These are phyloP conservation scores for Taurulus bubalis DNA, from an alignment of 2,113 vertebrate genomes.

Conservation along the genomic window DNA sequence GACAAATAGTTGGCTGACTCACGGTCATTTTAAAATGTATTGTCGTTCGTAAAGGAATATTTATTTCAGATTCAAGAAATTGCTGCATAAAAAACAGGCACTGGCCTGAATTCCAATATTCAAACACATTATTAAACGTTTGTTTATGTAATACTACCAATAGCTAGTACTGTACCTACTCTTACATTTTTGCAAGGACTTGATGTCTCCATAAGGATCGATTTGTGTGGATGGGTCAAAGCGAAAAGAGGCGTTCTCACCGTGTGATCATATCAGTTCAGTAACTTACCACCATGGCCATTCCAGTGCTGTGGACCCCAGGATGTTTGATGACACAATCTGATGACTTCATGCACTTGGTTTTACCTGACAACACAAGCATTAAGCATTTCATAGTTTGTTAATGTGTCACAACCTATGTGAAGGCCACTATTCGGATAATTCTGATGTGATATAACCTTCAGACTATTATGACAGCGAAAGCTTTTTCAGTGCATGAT, in stretches of 20 bases:
- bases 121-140: not conserved
- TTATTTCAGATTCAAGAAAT: not conserved
- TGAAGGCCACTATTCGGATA: not conserved
- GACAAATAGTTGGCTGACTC: not conserved
- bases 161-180: not conserved
- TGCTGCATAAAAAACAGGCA: not conserved
- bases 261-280: not conserved
- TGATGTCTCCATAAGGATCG: not conserved
- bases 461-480: not conserved
- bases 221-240: not conserved
- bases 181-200: not conserved
- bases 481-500: not conserved
- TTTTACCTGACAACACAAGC: conserved; percentile 89
- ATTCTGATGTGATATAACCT: not conserved
- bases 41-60: no score
- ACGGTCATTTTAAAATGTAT: not conserved
- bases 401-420: not conserved
- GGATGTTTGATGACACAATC: conserved; percentile 98
- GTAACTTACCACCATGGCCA: conserved; percentile 97
- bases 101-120: not conserved
- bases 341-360: conserved; percentile 99
- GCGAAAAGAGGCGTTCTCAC: not conserved
- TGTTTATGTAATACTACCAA: not conserved
- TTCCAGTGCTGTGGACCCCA: conserved; percentile 94
- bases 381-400: conserved; percentile 1